Evolutionary conservation across 2,113 vertebrate species (phyloP).

Genomic region (Platysteira castanea): DNA sequence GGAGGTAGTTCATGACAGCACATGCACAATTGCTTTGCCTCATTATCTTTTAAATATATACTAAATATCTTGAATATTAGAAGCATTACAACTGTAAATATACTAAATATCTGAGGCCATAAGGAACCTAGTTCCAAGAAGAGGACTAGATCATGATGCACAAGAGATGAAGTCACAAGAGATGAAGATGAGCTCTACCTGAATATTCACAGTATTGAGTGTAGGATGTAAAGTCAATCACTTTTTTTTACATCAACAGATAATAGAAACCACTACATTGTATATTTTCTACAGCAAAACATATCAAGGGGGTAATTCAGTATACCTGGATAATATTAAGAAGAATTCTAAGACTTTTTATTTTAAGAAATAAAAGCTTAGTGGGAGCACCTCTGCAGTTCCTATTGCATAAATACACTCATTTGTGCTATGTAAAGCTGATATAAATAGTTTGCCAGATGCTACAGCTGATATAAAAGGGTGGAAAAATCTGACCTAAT

Average conservation of each 20-base stretch:
- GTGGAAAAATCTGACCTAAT: not conserved
- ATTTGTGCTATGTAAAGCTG: not conserved
- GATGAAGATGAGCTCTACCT: not conserved
- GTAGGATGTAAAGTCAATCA: not conserved
- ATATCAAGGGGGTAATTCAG: not conserved
- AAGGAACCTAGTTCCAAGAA: not conserved
- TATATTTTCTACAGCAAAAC: not conserved
- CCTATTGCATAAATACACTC: not conserved
- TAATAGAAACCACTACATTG: not conserved
- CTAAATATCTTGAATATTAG: not conserved
- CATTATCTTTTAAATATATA: conserved; percentile 8
- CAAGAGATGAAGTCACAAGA: not conserved
- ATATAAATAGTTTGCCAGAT: not conserved
- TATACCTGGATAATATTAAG: not conserved
- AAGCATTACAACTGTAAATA: not conserved
- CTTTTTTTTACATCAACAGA: not conserved
- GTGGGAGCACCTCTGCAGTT: not conserved
- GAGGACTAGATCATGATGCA: not conserved
- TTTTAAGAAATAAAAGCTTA: not conserved
- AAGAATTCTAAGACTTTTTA: not conserved
- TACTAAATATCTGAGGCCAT: not conserved
- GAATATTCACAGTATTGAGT: not conserved
- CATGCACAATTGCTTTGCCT: not conserved
- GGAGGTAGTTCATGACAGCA: not conserved
- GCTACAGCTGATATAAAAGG: not conserved